Conservation (phyloP, 2,797 vertebrate genomes). For the Halcyon chelicuti region DNA sequence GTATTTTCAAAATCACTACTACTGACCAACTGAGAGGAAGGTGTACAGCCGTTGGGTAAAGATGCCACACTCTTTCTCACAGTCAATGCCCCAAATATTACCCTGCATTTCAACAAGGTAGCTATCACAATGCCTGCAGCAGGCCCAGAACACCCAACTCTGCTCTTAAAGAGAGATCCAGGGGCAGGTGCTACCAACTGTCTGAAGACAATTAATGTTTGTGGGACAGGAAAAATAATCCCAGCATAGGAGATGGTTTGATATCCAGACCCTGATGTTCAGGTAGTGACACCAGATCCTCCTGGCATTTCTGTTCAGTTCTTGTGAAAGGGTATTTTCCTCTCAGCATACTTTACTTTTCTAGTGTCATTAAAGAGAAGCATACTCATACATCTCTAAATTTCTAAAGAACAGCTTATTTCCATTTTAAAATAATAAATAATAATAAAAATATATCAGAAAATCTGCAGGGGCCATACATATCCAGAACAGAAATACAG, state of each 20-base stretch:
- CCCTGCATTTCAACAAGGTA: not conserved
- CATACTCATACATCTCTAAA: not conserved
- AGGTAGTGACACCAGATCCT: not conserved
- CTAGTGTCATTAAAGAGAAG: not conserved
- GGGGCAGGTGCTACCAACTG: not conserved
- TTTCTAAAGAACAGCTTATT: not conserved
- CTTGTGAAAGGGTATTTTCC: not conserved
- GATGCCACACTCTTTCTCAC: not conserved
- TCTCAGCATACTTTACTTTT: not conserved
- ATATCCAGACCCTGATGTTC: not conserved
- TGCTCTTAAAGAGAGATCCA: not conserved
- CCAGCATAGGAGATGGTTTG: not conserved
- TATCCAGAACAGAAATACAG: not conserved
- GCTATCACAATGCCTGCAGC: not conserved
- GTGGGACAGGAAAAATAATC: not conserved
- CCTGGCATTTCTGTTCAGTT: not conserved
- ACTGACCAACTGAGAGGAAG: not conserved
- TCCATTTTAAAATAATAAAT: not conserved
- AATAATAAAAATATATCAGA: not conserved
- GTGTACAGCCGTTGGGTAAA: not conserved
- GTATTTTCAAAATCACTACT: not conserved
- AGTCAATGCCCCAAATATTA: not conserved
- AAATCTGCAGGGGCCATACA: not conserved
- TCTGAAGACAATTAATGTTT: not conserved
- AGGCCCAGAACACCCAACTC: not conserved